Conservation (phyloP, 2,113 vertebrate species). For the Oncorhynchus tshawytscha region DNA sequence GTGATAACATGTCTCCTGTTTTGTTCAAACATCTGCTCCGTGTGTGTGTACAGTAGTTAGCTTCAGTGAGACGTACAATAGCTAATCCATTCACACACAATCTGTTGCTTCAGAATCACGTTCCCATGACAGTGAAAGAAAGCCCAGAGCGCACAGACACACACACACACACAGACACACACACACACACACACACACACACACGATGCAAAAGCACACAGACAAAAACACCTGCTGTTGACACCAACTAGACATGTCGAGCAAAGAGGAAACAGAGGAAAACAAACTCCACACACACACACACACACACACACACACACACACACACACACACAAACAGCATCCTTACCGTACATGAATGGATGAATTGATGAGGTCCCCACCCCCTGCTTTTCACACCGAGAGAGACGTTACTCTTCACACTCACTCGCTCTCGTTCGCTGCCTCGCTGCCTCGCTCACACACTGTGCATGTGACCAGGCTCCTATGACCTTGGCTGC, state of each 20-base stretch:
- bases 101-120: not conserved
- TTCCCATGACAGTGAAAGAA: conserved; percentile 48
- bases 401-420: not conserved
- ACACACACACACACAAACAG: conserved; percentile 6
- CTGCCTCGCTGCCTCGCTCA: conserved; percentile 5
- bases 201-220: not conserved
- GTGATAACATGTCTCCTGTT: not conserved
- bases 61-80: not conserved
- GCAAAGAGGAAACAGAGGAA: not conserved
- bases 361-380: conserved; percentile 32
- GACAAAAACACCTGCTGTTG: conserved; percentile 1
- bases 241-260: not conserved
- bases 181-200: too few species aligned
- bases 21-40: not conserved
- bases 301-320: not conserved
- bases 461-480: conserved; percentile 32
- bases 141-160: conserved; percentile 61
- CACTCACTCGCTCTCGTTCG: not conserved
- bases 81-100: not conserved
- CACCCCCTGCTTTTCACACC: conserved; percentile 15
- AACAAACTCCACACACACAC: not conserved
- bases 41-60: not conserved
- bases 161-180: not conserved
- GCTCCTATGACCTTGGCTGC: conserved; percentile 49
- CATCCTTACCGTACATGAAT: conserved; percentile 50